Evolutionary conservation across 1,140 invertebrate genomes (phyloP).

Genomic region (Aphaenogaster ashmeadi): DNA sequence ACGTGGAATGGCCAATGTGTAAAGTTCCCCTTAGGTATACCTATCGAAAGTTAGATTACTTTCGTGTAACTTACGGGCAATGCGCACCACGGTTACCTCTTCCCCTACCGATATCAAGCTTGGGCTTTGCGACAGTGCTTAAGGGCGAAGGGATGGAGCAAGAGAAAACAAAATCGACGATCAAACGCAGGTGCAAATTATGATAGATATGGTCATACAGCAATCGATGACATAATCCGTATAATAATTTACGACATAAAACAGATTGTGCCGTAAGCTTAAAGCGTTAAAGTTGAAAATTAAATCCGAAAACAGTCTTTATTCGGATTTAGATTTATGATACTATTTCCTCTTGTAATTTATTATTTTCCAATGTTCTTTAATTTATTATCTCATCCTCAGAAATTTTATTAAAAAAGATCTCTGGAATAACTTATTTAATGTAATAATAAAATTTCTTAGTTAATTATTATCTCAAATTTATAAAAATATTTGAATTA

Average conservation of each 20-base stretch:
- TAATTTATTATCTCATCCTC: background rate
- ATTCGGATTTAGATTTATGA: background rate
- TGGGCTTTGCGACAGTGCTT: constrained; percentile 42
- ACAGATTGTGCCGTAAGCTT: background rate
- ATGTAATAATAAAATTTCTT: background rate
- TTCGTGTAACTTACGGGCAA: constrained; percentile 58
- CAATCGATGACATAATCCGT: constrained; percentile 15
- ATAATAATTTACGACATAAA: constrained; percentile 16
- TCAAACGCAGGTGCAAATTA: constrained; percentile 40
- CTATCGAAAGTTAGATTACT: constrained; percentile 76
- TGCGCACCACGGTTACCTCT: constrained; percentile 34
- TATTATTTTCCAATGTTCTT: background rate
- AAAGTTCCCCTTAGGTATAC: constrained; percentile 54
- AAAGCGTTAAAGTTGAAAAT: background rate
- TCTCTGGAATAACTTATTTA: constrained; percentile 4
- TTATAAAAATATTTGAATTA: background rate
- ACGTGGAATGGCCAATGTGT: constrained; percentile 63
- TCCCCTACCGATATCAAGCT: constrained; percentile 38
- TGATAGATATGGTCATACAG: background rate
- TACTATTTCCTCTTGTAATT: background rate
- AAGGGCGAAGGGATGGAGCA: background rate
- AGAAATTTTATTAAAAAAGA: background rate
- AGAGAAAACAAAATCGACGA: constrained; percentile 34
- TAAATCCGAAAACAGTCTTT: background rate
- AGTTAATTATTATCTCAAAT: background rate